Evolutionary conservation across 2,888 invertebrate species (phyloP), one percentile per base, ranked within the genome.

Genomic region (Xestia xanthographa): DNA sequence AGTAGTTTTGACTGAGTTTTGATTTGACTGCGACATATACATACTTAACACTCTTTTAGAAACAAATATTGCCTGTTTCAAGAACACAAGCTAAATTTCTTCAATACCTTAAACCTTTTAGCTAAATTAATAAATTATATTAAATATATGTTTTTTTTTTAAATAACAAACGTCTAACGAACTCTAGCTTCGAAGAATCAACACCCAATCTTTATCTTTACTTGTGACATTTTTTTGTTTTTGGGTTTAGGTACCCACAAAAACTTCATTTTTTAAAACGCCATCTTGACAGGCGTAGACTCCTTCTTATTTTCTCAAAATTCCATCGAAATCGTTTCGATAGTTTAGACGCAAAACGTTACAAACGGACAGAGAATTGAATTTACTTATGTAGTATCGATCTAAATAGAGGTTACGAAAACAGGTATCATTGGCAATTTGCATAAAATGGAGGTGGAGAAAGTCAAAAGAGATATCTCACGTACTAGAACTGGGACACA

Each of bases 381-480:
- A 45, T 29, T 58, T 17, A 45, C 17, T 63, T 22, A 9, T 34
- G 5, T 11, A 8, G 17, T 9, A 38, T 45, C 3, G 17, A 8
- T 48, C 12, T 11, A 20, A 58, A 58, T 56, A 14, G 6, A 48
- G 5, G 22, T 71, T 29, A 38, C 29, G 2, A 56, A 72, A 78
- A 77, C 50, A 48, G 77, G 53, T 63, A 29, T 38, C 8, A 38
- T 45, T 26, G 8, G 20, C 11, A 29, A 45, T 77, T 53, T 38
- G 22, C 45, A 63, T 71, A 71, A n/a, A 72, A 62, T 38, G 34
- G 41, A 50, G 26, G 14, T 29, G 17, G 6, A 12, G 38, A 20
- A 65, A 48, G 14, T 53, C 34, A 34, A 38, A 56, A n/a, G 1
- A 56, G 9, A 26, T 9, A 77, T 45, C n/a, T 26, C 26, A 12